These are phyloP conservation scores for Ichneumoninae sp. DNA, from an alignment of 2,888 invertebrate genomes.

Conservation along the genomic window DNA sequence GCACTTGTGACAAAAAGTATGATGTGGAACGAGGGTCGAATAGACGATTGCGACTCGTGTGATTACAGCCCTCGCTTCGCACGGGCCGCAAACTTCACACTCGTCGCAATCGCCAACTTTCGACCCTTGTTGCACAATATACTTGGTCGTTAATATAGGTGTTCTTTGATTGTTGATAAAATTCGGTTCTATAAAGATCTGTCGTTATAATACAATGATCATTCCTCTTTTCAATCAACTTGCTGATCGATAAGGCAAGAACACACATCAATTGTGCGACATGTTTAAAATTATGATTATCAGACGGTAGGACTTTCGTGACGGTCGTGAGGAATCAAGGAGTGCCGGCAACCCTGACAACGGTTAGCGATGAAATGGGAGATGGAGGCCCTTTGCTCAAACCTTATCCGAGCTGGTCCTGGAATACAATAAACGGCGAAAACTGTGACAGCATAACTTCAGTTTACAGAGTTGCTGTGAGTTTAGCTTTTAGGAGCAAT, in stretches of 20 bases:
- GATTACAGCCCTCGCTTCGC: too few species aligned
- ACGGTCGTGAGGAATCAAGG: constrained; percentile 88
- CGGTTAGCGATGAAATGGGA: constrained; percentile 83
- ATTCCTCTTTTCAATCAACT: neutral
- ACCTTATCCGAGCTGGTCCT: constrained; percentile 88
- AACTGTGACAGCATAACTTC: constrained; percentile 89
- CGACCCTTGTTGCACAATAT: too few species aligned
- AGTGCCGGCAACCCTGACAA: constrained; percentile 89
- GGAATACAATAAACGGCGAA: constrained; percentile 86
- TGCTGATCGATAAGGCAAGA: neutral
- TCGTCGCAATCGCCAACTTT: too few species aligned
- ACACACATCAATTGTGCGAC: neutral
- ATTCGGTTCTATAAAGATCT: neutral
- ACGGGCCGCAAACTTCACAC: too few species aligned
- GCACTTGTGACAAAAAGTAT: too few species aligned
- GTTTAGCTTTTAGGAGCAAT: constrained; percentile 73
- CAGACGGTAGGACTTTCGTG: constrained; percentile 85
- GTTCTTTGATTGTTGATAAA: neutral
- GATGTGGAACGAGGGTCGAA: too few species aligned
- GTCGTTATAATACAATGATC: neutral
- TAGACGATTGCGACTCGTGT: too few species aligned
- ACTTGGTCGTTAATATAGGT: too few species aligned
- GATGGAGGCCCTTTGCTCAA: constrained; percentile 84
- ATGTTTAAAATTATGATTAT: neutral
- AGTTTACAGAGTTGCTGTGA: constrained; percentile 89